Conservation (phyloP, 2,113 vertebrate species). For the Oncorhynchus mykiss region DNA sequence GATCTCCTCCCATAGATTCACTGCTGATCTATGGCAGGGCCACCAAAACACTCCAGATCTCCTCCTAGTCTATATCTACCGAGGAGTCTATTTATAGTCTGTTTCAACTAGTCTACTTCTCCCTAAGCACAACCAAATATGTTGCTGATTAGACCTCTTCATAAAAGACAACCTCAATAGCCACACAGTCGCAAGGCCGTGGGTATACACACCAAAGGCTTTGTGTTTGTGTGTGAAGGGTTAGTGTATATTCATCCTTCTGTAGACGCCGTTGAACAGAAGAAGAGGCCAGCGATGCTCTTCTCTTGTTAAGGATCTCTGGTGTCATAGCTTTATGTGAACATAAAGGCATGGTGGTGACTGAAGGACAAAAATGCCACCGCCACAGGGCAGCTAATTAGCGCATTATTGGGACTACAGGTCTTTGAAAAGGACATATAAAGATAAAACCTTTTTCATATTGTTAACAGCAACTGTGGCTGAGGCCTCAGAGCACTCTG, state of each 20-base stretch:
- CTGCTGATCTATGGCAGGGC: too few species aligned
- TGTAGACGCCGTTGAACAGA: neutral
- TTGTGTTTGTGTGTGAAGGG: too few species aligned
- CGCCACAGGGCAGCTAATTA: constrained; percentile 25
- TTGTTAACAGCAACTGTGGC: neutral
- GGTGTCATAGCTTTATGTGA: neutral
- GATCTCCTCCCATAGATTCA: too few species aligned
- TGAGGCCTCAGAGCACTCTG: neutral
- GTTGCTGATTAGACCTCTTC: neutral
- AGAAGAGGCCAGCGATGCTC: neutral
- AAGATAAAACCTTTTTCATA: neutral
- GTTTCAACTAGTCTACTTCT: neutral
- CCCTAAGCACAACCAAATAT: neutral
- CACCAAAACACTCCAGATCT: too few species aligned
- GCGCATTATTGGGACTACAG: constrained; percentile 6
- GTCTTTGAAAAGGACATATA: constrained; percentile 1
- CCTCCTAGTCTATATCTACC: neutral
- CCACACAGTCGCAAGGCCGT: too few species aligned
- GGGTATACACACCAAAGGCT: too few species aligned
- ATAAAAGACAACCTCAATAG: too few species aligned
- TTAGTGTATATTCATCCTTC: neutral
- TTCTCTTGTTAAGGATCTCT: constrained; percentile 8
- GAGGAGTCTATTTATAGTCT: neutral
- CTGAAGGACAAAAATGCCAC: neutral
- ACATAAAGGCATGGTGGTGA: neutral